Evolutionary conservation across 2,797 vertebrate genomes (phyloP).

Genomic region (Pseudochromis fuscus): DNA sequence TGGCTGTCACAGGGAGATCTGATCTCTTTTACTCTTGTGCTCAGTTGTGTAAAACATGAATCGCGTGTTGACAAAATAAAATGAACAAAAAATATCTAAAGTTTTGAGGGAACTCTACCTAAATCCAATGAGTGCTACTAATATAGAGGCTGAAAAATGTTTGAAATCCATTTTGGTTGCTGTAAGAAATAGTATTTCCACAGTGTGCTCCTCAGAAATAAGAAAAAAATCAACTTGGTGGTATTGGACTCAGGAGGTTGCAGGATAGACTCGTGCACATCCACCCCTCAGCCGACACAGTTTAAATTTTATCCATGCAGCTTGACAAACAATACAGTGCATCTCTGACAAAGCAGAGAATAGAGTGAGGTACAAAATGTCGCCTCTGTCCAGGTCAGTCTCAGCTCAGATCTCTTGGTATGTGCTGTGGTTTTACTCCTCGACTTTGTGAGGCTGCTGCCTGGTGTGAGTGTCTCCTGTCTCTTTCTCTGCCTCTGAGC

Average conservation of each 20-base stretch:
- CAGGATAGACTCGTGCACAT: not conserved
- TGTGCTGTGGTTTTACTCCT: slow-evolving; percentile 33
- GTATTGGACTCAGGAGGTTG: not conserved
- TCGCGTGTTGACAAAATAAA: too few relatives aligned
- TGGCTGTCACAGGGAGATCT: too few relatives aligned
- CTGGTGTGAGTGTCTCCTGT: slow-evolving; percentile 8
- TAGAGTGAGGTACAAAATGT: slow-evolving; percentile 11
- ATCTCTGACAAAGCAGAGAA: slow-evolving; percentile 17
- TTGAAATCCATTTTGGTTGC: too few relatives aligned
- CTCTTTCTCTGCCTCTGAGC: slow-evolving; percentile 6
- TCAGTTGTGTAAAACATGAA: too few relatives aligned
- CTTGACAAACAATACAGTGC: slow-evolving; percentile 4
- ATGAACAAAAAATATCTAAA: too few relatives aligned
- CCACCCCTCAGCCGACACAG: not conserved
- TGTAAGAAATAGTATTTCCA: too few relatives aligned
- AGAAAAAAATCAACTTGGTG: too few relatives aligned
- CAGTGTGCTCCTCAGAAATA: too few relatives aligned
- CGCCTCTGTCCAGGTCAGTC: slow-evolving; percentile 15
- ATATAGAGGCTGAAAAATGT: too few relatives aligned
- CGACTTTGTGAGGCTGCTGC: slow-evolving; percentile 12
- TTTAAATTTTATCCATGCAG: slow-evolving; percentile 2
- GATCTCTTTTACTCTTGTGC: too few relatives aligned
- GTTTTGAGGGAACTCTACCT: too few relatives aligned
- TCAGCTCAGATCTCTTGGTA: slow-evolving; percentile 41
- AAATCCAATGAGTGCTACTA: too few relatives aligned